These are phyloP conservation scores for Periophthalmodon schlosseri DNA, from an alignment of 2,113 vertebrate genomes.

Conservation along the genomic window DNA sequence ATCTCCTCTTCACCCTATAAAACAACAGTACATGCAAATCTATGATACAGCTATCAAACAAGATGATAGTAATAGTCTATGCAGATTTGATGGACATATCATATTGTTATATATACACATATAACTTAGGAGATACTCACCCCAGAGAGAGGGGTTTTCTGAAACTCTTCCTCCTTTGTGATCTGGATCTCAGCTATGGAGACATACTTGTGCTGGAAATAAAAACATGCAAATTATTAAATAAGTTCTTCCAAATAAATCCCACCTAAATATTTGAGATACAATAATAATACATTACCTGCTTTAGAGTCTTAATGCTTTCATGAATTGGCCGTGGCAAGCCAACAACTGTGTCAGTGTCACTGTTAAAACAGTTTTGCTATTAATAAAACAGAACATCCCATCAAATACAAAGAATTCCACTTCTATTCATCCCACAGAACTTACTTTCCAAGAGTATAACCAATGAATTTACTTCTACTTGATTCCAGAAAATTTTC, in stretches of 20 bases:
- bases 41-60: neutral
- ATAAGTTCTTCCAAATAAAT: neutral
- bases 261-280: neutral
- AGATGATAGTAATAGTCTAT: neutral
- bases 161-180: slow-evolving; percentile 90
- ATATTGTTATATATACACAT: neutral
- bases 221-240: slow-evolving; percentile 14
- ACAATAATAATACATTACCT: slow-evolving; percentile 72
- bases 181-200: slow-evolving; percentile 95
- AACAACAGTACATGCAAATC: slow-evolving; percentile 18
- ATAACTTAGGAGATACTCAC: slow-evolving; percentile 72
- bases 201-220: slow-evolving; percentile 90
- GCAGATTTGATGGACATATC: neutral
- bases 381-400: neutral
- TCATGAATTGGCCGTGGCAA: slow-evolving; percentile 96
- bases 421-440: neutral
- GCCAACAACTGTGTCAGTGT: slow-evolving; percentile 94
- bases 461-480: slow-evolving; percentile 98
- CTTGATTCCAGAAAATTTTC: slow-evolving; percentile 97
- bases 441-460: slow-evolving; percentile 91
- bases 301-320: slow-evolving; percentile 95
- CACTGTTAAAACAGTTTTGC: slow-evolving; percentile 74
- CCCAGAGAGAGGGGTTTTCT: slow-evolving; percentile 93
- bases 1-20: slow-evolving; percentile 93
- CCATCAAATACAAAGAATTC: neutral